These are phyloP conservation scores for Dryobotodes eremita DNA, from an alignment of 2,888 invertebrate species.

Conservation along the genomic window DNA sequence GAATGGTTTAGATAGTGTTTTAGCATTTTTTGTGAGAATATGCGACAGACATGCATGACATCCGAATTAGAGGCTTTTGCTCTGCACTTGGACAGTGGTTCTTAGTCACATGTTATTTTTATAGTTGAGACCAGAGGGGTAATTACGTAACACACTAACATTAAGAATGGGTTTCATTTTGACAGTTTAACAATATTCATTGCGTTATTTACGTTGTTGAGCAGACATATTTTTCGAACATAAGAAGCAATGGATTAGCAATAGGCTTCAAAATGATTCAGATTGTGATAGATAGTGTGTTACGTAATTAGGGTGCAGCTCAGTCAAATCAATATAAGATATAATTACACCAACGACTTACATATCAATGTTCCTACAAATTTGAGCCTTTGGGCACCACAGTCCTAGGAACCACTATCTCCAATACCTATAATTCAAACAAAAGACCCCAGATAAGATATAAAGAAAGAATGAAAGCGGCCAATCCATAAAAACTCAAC, in stretches of 20 bases:
- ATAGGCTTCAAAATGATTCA: too few species aligned
- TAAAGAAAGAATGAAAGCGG: conserved; percentile 35
- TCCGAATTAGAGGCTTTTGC: conserved; percentile 12
- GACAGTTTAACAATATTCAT: too few species aligned
- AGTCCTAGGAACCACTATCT: not conserved
- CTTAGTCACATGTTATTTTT: conserved; percentile 8
- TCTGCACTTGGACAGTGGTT: not conserved
- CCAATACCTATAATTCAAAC: not conserved
- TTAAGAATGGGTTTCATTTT: too few species aligned
- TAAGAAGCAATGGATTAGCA: too few species aligned
- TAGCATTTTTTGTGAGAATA: conserved; percentile 1
- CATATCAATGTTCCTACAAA: not conserved
- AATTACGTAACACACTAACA: too few species aligned
- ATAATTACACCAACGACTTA: not conserved
- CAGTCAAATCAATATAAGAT: not conserved
- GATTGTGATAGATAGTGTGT: too few species aligned
- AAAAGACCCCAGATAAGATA: conserved; percentile 18
- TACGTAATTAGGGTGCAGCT: too few species aligned
- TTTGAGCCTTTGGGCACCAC: not conserved
- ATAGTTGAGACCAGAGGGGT: not conserved
- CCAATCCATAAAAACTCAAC: conserved; percentile 24
- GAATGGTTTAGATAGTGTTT: conserved; percentile 12
- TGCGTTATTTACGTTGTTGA: too few species aligned
- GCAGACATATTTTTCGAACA: too few species aligned
- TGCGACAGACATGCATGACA: not conserved